Conservation (phyloP, 2,797 vertebrate species). For the Stomatorhinus walkeri region DNA sequence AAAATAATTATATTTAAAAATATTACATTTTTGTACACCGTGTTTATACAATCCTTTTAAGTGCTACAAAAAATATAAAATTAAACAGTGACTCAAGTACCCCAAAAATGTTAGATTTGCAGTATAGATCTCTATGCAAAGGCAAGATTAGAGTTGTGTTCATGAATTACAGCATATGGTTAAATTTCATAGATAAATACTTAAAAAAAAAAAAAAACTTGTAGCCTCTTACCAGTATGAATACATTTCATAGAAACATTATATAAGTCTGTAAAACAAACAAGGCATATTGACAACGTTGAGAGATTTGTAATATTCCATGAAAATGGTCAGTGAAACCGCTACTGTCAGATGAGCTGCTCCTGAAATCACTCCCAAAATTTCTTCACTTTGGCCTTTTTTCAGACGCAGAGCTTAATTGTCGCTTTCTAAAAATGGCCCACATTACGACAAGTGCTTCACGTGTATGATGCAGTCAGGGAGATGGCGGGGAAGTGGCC, state of each 20-base stretch:
- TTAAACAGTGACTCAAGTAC: conserved; percentile 92
- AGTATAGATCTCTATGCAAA: conserved; percentile 68
- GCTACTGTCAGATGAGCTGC: conserved; percentile 56
- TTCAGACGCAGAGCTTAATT: conserved; percentile 28
- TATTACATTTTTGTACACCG: conserved; percentile 82
- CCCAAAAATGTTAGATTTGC: conserved; percentile 67
- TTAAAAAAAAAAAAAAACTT: conserved; percentile 39
- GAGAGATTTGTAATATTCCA: conserved; percentile 49
- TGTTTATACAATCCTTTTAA: conserved; percentile 89
- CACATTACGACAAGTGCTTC: neutral
- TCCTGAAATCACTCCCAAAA: conserved; percentile 49
- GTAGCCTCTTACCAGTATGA: conserved; percentile 61
- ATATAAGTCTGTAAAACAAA: conserved; percentile 70
- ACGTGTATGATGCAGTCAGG: conserved; percentile 9
- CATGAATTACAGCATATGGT: conserved; percentile 63
- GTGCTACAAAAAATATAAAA: conserved; percentile 89
- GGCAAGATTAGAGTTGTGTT: conserved; percentile 64
- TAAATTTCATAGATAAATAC: conserved; percentile 63
- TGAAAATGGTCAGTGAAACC: conserved; percentile 11
- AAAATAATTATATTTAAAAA: conserved; percentile 77
- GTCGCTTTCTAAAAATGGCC: conserved; percentile 8
- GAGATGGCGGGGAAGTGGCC: neutral
- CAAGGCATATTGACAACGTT: conserved; percentile 60
- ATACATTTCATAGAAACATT: conserved; percentile 78
- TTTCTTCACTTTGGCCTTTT: conserved; percentile 63